These are phyloP conservation scores for Morelia viridis DNA, from an alignment of 2,797 vertebrate species.

Conservation along the genomic window DNA sequence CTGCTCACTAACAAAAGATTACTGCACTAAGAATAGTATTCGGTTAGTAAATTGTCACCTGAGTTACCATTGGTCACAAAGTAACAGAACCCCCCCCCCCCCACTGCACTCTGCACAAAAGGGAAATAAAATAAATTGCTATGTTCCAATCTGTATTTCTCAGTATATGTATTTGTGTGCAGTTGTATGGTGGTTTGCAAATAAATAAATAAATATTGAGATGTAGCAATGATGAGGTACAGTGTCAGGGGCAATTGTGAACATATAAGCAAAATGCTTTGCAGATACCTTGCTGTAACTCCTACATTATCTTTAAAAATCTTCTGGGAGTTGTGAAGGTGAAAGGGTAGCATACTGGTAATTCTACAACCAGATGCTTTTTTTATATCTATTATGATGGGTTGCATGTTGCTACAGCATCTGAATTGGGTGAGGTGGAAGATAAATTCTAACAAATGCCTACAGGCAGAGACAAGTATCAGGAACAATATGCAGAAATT, in stretches of 20 bases:
- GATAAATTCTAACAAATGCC: not conserved
- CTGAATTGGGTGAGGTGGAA: not conserved
- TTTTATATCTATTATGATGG: not conserved
- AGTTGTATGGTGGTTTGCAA: not conserved
- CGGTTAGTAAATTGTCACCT: not conserved
- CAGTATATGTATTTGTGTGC: not conserved
- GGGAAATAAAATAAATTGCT: not conserved
- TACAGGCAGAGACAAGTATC: not conserved
- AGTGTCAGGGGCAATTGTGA: not conserved
- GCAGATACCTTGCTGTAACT: not conserved
- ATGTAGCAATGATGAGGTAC: not conserved
- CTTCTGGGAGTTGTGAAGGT: not conserved
- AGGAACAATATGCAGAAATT: not conserved
- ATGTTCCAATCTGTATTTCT: not conserved
- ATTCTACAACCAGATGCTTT: not conserved
- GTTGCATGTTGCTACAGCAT: not conserved
- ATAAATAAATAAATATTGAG: not conserved
- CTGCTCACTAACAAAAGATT: not conserved
- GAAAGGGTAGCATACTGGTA: not conserved
- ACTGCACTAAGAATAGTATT: not conserved
- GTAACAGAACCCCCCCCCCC: not conserved
- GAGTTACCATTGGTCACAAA: not conserved
- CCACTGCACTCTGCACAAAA: not conserved
- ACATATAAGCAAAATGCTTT: not conserved
- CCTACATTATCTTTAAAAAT: not conserved